These are phyloP conservation scores for Pangasius djambal DNA, from an alignment of 2,797 vertebrate species.

Conservation along the genomic window DNA sequence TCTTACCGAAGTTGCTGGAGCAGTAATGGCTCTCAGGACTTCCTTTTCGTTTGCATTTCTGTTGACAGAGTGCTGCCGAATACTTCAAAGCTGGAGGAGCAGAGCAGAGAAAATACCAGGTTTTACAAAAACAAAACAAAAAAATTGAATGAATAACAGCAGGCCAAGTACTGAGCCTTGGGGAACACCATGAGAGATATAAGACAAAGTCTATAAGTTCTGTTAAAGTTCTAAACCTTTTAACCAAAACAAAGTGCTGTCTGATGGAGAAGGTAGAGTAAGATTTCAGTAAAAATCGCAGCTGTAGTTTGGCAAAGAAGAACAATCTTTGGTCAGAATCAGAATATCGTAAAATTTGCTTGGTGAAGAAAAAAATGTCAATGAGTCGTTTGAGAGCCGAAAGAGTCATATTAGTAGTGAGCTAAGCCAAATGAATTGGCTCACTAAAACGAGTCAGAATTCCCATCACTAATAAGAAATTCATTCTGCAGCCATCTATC, in stretches of 20 bases:
- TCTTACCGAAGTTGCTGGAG: conserved; percentile 94
- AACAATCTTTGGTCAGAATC: not conserved
- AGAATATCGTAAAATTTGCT: not conserved
- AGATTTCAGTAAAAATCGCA: not conserved
- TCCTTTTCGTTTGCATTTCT: conserved; percentile 89
- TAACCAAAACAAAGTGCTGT: not conserved
- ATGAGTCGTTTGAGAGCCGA: not conserved
- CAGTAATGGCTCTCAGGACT: conserved; percentile 93
- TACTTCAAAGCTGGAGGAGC: conserved; percentile 84
- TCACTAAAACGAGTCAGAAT: not conserved
- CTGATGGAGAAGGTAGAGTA: not conserved
- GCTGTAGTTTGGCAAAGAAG: not conserved
- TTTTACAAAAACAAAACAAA: not conserved
- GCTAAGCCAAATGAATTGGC: not conserved
- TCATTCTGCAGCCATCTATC: not conserved
- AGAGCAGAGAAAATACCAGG: conserved; percentile 21
- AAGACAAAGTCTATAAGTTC: not conserved
- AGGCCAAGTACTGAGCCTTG: conserved; percentile 21
- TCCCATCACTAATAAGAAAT: not conserved
- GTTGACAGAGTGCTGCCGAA: conserved; percentile 88
- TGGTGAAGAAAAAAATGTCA: not conserved
- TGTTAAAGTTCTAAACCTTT: not conserved
- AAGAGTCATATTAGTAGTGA: not conserved
- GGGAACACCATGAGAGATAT: not conserved
- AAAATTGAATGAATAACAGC: not conserved